Conservation (phyloP, 2,797 vertebrate species). For the Prunella strophiata region DNA sequence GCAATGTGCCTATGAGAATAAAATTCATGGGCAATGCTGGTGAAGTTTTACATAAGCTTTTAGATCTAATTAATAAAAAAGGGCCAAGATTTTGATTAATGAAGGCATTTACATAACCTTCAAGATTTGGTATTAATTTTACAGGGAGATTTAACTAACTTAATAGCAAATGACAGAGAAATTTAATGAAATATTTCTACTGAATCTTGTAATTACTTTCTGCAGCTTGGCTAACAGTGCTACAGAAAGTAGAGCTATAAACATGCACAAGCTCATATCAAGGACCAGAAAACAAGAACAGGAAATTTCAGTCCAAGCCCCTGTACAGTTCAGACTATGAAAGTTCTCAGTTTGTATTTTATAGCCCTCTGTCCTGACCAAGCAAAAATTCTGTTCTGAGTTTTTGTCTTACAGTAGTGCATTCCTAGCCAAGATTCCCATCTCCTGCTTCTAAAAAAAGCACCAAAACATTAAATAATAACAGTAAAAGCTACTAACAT, state of each 20-base stretch:
- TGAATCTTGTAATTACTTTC: neutral
- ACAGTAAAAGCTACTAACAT: neutral
- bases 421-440: neutral
- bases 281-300: neutral
- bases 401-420: neutral
- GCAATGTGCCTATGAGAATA: neutral
- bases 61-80: slow-evolving; percentile 3
- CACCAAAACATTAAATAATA: neutral
- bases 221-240: neutral
- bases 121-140: neutral
- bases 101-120: slow-evolving; percentile 25
- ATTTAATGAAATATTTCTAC: neutral
- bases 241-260: neutral
- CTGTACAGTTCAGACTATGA: neutral
- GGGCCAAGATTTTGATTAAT: slow-evolving; percentile 25
- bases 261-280: neutral
- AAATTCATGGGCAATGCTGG: neutral
- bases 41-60: slow-evolving; percentile 20
- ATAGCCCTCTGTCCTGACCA: neutral
- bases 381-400: neutral
- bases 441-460: neutral
- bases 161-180: neutral
- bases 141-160: neutral
- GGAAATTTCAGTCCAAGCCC: neutral
- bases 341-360: neutral